Percentiles rank a stretch among this genome's conserved stretches.
Conservation (phyloP, 2,797 vertebrate genomes). For the Sebastes elongatus region DNA sequence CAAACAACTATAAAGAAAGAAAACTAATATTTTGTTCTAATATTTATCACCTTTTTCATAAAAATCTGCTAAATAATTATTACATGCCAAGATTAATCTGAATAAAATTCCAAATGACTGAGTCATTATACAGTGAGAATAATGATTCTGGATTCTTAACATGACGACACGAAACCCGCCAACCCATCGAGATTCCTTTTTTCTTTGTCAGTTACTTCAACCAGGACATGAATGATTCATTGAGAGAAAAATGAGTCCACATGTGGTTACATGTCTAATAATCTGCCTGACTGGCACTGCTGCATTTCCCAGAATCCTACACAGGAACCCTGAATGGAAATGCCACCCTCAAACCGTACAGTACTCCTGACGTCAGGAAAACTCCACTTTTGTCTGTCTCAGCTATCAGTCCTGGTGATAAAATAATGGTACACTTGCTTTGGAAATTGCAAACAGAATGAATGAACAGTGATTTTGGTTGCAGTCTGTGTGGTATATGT, state of each 20-base stretch:
- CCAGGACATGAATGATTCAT: constrained; percentile 68
- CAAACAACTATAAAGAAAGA: neutral
- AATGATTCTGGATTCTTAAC: neutral
- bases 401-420: neutral
- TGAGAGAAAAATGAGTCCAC: constrained; percentile 53
- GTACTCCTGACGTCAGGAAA: neutral
- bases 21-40: neutral
- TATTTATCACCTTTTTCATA: neutral
- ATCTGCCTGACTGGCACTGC: constrained; percentile 48
- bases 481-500: neutral
- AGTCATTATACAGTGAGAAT: neutral
- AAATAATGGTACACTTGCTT: neutral
- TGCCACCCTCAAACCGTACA: neutral
- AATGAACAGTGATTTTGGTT: neutral
- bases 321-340: constrained; percentile 12
- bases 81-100: neutral
- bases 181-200: neutral
- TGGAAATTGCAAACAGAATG: neutral
- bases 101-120: neutral
- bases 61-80: neutral
- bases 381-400: neutral
- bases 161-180: neutral
- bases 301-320: constrained; percentile 51
- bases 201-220: neutral
- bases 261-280: constrained; percentile 62